Percentiles rank a stretch among this genome's conserved stretches.
These are phyloP conservation scores for Leuctra nigra DNA, from an alignment of 2,888 invertebrate species.

Conservation along the genomic window DNA sequence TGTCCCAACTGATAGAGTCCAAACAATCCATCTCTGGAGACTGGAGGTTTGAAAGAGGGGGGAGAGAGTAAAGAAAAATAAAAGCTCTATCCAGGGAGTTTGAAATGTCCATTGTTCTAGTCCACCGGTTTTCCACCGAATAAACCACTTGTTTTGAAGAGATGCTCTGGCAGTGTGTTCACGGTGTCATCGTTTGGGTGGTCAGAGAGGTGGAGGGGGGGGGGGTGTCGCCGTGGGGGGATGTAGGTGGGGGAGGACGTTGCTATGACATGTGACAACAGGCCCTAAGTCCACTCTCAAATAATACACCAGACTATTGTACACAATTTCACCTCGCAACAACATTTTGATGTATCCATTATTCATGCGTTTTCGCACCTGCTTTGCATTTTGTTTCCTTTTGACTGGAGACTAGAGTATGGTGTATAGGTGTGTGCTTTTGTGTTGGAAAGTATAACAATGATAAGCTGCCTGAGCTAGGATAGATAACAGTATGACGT, in stretches of 20 bases:
- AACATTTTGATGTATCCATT: conserved; percentile 1
- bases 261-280: neutral
- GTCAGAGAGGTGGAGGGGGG: neutral
- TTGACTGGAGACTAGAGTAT: too few species aligned
- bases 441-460: too few species aligned
- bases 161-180: neutral
- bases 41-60: too few species aligned
- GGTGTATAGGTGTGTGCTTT: too few species aligned
- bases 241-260: neutral
- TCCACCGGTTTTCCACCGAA: too few species aligned
- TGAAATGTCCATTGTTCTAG: too few species aligned
- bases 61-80: too few species aligned
- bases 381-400: neutral
- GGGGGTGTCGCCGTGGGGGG: neutral
- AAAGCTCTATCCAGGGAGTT: too few species aligned
- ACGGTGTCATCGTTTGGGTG: neutral
- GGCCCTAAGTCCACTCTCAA: neutral
- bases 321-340: neutral
- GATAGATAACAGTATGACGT: too few species aligned
- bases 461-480: too few species aligned
- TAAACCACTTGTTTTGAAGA: neutral
- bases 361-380: conserved; percentile 7
- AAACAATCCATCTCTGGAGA: too few species aligned
- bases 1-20: too few species aligned
- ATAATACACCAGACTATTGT: conserved; percentile 5